A percentile compares a stretch with the other conserved stretches of the same genome.
Evolutionary conservation across 1,140 invertebrate genomes (phyloP).

Genomic region (Phthorimaea operculella): DNA sequence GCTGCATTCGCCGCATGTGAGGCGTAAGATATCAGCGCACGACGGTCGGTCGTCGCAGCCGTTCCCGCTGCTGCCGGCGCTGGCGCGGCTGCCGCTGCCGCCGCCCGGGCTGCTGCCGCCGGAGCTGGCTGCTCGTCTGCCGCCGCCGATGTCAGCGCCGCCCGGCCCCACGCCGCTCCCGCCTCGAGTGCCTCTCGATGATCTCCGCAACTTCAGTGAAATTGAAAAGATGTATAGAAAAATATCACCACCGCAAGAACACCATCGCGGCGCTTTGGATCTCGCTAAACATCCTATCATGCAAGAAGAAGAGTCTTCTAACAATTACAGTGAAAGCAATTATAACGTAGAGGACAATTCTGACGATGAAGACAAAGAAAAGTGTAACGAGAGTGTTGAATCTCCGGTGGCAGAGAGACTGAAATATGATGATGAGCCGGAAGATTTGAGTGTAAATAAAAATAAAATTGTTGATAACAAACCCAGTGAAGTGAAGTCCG

Average conservation of each 20-base stretch:
- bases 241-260: slow-evolving; percentile 44
- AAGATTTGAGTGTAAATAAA: slow-evolving; percentile 74
- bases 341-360: slow-evolving; percentile 46
- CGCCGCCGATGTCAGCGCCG: slow-evolving; percentile 68
- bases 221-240: slow-evolving; percentile 67
- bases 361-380: slow-evolving; percentile 60
- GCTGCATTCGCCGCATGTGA: slow-evolving; percentile 93
- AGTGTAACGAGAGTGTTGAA: slow-evolving; percentile 24
- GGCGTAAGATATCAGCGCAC: slow-evolving; percentile 92
- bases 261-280: slow-evolving; percentile 43
- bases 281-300: slow-evolving; percentile 35
- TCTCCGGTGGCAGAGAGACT: slow-evolving; percentile 36
- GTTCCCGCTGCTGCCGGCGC: slow-evolving; percentile 78
- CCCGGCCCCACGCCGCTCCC: slow-evolving; percentile 73
- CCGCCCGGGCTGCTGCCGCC: slow-evolving; percentile 57
- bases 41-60: slow-evolving; percentile 89
- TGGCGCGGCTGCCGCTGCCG: slow-evolving; percentile 60
- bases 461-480: slow-evolving; percentile 66
- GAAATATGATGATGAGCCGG: slow-evolving; percentile 69
- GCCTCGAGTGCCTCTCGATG: slow-evolving; percentile 66
- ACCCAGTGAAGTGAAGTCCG: slow-evolving; percentile 19
- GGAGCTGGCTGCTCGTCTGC: slow-evolving; percentile 68
- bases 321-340: slow-evolving; percentile 49
- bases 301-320: slow-evolving; percentile 45
- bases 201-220: slow-evolving; percentile 66